Evolutionary conservation across 2,888 invertebrate genomes (phyloP), one percentile per base, ranked within the genome.

Genomic region (Heliconius aoede): DNA sequence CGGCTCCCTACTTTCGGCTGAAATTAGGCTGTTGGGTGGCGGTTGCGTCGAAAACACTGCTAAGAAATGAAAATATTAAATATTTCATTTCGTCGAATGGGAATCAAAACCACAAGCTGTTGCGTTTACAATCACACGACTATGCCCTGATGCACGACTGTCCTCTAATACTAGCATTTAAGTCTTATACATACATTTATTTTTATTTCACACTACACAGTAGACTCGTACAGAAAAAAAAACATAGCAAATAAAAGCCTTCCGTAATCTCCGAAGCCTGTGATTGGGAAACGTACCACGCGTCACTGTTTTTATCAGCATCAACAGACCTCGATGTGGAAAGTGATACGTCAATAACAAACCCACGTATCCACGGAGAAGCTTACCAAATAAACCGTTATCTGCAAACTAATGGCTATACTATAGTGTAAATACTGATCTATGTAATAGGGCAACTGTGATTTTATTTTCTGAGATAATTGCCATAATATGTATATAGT

Each of bases 221-320:
- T 64, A 21, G 1, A 21, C 30, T 28, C 7, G 24, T 28, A 62
- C 40, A 21, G 1, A 46, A 46, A 21, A 61, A n/a, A 40, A 51
- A 60, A 32, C 64, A 32, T 46, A 30, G n/a, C 46, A 11, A 46
- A 60, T 65, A 72, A 78, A 78, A 76, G 55, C 67, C 61, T 80
- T 76, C 36, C 61, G 60, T 74, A 75, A 69, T 40, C 32, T 46
- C 65, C 46, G 74, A 76, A 76, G 65, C 78, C 51, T 76, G 61
- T 78, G 79, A 81, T 84, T 80, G 77, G 80, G 73, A 86, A 79
- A 77, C 83, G 77, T 74, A 79, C 76, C 86, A 85, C 85, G 82
- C 83, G 78, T 73, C 77, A 79, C 79, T 82, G 81, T 82, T 81
- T 87, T 86, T 85, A 88, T 86, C 85, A 84, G 83, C 79, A 85